Conservation (phyloP, 1,140 invertebrate genomes). For the Anadara kagoshimensis region DNA sequence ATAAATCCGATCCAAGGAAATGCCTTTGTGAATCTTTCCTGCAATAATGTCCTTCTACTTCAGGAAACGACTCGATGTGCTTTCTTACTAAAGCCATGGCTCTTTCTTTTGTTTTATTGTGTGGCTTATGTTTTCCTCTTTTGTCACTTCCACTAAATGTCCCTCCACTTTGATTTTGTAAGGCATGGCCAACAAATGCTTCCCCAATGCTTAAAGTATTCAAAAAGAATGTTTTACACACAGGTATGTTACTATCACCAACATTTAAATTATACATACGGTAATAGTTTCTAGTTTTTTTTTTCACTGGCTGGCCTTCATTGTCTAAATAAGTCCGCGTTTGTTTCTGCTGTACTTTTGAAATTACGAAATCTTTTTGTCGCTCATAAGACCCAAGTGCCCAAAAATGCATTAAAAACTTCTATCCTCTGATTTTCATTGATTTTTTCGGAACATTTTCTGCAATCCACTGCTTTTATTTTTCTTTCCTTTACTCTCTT, state of each 20-base stretch:
- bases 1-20: conserved; percentile 34
- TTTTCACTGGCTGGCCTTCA: background rate
- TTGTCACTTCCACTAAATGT: background rate
- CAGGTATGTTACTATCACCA: background rate
- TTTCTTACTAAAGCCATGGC: conserved; percentile 17
- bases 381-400: background rate
- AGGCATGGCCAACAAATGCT: background rate
- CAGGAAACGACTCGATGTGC: conserved; percentile 47
- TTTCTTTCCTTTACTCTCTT: too few relatives aligned
- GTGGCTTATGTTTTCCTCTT: conserved; percentile 23
- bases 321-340: conserved; percentile 7
- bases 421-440: too few relatives aligned
- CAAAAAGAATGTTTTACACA: too few relatives aligned
- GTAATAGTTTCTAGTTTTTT: conserved; percentile 4
- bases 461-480: too few relatives aligned
- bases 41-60: conserved; percentile 41
- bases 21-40: conserved; percentile 38
- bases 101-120: conserved; percentile 32
- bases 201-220: too few relatives aligned
- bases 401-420: too few relatives aligned
- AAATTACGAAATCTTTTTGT: conserved; percentile 6
- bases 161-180: background rate
- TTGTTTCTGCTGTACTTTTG: conserved; percentile 4
- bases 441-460: too few relatives aligned
- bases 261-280: background rate